Evolutionary conservation across 2,888 invertebrate genomes (phyloP).

Genomic region (Pycnomerus fuliginosus): DNA sequence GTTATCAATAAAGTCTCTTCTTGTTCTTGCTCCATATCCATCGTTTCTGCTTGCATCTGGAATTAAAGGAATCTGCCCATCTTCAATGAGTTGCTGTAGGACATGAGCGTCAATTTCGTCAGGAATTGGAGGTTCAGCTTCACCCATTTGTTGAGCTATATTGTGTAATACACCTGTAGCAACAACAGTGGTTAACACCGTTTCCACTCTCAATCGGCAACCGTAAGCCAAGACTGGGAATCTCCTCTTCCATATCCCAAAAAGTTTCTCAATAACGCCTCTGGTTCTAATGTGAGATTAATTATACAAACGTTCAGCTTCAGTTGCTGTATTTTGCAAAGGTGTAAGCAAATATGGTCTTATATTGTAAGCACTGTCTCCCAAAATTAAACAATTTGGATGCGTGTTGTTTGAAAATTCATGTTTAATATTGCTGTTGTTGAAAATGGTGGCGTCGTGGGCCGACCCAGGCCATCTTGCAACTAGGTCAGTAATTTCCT

Average conservation of each 20-base stretch:
- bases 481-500: slow-evolving; percentile 9
- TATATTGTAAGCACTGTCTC: slow-evolving; percentile 20
- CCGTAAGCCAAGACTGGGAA: slow-evolving; percentile 18
- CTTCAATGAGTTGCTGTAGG: background rate
- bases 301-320: slow-evolving; percentile 16
- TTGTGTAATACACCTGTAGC: slow-evolving; percentile 16
- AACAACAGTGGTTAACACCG: slow-evolving; percentile 12
- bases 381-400: slow-evolving; percentile 6
- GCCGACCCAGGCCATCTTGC: no score
- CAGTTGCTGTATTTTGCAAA: slow-evolving; percentile 7
- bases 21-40: background rate
- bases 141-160: slow-evolving; percentile 8
- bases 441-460: slow-evolving; percentile 16
- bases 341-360: slow-evolving; percentile 18
- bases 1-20: slow-evolving; percentile 1
- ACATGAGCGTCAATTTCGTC: background rate
- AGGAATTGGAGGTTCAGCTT: slow-evolving; percentile 3
- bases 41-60: background rate
- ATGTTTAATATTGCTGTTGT: slow-evolving; percentile 3
- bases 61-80: background rate
- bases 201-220: slow-evolving; percentile 6
- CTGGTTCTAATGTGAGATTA: slow-evolving; percentile 32
- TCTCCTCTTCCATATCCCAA: slow-evolving; percentile 25
- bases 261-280: slow-evolving; percentile 31
- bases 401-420: slow-evolving; percentile 3